phyloP scores from a whole-genome alignment of 2,113 vertebrate species.

The Bufo gargarizans region DNA sequence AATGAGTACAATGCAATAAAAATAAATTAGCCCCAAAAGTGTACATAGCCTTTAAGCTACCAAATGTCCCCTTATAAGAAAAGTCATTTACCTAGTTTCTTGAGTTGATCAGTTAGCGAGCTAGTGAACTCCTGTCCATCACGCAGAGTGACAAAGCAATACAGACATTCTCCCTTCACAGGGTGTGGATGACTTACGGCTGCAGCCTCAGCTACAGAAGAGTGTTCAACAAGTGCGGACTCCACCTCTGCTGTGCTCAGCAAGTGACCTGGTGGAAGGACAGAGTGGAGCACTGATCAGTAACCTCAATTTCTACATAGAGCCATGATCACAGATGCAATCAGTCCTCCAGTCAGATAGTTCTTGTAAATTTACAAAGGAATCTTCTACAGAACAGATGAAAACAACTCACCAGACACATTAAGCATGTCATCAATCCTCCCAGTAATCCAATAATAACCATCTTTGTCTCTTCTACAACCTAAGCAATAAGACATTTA shows the following conservation, averaged over 20 bases:
- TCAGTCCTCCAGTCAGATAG: neutral
- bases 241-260: constrained; percentile 95
- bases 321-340: neutral
- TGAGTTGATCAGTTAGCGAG: constrained; percentile 81
- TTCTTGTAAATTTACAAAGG: neutral
- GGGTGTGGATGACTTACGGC: constrained; percentile 90
- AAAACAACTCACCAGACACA: constrained; percentile 84
- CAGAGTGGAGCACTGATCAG: neutral
- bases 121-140: constrained; percentile 81
- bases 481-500: constrained; percentile 70
- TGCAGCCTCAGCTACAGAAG: constrained; percentile 82
- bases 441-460: constrained; percentile 98
- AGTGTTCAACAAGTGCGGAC: constrained; percentile 89
- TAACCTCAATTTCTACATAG: neutral
- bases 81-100: constrained; percentile 79
- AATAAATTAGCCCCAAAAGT: too few relatives aligned
- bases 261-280: constrained; percentile 80
- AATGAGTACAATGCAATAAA: too few relatives aligned
- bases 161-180: constrained; percentile 94
- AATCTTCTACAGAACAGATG: neutral
- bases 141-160: constrained; percentile 91
- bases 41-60: too few relatives aligned
- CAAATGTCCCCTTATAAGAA: neutral
- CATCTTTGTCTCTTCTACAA: constrained; percentile 91
- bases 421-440: constrained; percentile 98